Evolutionary conservation across 2,888 invertebrate genomes (phyloP).

Genomic region (Neelides folsomi): DNA sequence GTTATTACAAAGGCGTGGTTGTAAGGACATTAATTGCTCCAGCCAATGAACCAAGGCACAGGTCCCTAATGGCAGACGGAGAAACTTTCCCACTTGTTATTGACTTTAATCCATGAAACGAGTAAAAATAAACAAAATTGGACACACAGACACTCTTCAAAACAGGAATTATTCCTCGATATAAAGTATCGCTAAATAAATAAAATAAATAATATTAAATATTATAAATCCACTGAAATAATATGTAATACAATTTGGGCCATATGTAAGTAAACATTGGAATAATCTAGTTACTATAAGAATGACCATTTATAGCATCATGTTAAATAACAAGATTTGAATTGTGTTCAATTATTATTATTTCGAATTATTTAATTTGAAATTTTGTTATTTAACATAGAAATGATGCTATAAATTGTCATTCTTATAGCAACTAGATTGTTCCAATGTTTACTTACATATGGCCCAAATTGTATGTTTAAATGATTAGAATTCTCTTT

Average conservation of each 20-base stretch:
- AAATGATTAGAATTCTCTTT: not conserved
- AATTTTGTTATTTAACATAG: too few relatives aligned
- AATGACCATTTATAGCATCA: too few relatives aligned
- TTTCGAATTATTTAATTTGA: too few relatives aligned
- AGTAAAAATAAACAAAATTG: slow-evolving; percentile 89
- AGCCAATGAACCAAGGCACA: slow-evolving; percentile 61
- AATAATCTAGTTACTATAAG: too few relatives aligned
- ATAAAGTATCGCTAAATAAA: slow-evolving; percentile 48
- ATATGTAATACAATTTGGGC: not conserved
- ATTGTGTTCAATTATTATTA: too few relatives aligned
- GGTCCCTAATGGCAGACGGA: slow-evolving; percentile 53
- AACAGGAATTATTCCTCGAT: slow-evolving; percentile 67
- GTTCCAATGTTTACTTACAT: too few relatives aligned
- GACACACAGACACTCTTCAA: slow-evolving; percentile 71
- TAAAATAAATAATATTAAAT: slow-evolving; percentile 7
- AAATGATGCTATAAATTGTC: too few relatives aligned
- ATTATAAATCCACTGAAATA: not conserved
- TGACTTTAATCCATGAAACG: slow-evolving; percentile 69
- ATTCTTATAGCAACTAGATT: too few relatives aligned
- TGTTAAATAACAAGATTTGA: too few relatives aligned
- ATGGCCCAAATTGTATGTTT: too few relatives aligned
- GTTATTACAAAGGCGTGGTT: slow-evolving; percentile 61
- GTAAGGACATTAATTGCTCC: slow-evolving; percentile 53
- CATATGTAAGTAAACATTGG: not conserved
- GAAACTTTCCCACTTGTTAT: slow-evolving; percentile 24